Base-by-base conservation (phyloP, 2,113 vertebrate genomes). In the Naja naja region DNA sequence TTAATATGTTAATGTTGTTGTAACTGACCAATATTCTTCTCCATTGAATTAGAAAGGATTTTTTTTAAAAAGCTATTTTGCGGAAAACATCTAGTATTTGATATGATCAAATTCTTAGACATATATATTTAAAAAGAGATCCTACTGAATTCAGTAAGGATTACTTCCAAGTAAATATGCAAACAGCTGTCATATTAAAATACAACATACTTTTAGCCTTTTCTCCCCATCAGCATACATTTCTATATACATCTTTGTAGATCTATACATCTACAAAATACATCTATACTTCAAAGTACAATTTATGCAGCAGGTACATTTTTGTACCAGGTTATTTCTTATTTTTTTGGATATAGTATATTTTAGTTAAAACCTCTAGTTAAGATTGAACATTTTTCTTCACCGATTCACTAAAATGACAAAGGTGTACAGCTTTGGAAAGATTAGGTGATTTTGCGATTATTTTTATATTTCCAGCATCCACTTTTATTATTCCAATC, bases 341-440 rank as follows among this genome's bases (percentile, higher is more conserved):
- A 81, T 86, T 25, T 25, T 64, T 64, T 14, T 27, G 30, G 49
- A 10, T 23, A 43, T 27, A 85, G 52, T 39, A 54, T 22, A 39
- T 22, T 49, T 39, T 10, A 55, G 12, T 87, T 87, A 30, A 22
- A 88, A 88, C 1, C 0, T 53, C 16, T n/a, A 25, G 18, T 69
- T 49, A 53, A 52, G 52, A 92, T 20, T 12, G 23, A 34, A 53
- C 39, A 43, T 87, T 45, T 45, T 87, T 43, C 43, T 30, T 64
- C 45, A 87, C 5, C 60, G 85, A 34, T 39, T 53, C 45, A 18
- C 18, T 11, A 12, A 25, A 91, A 69, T 87, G 11, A 10, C 20
- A 88, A 88, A 64, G 18, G 23, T 45, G 8, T 53, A 85, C 20
- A 64, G 22, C 4, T 34, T 93, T 90, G 39, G 93, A 94, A 95